phyloP scores from a whole-genome alignment of 2,888 invertebrate species.

The Xanthostigma xanthostigma region DNA sequence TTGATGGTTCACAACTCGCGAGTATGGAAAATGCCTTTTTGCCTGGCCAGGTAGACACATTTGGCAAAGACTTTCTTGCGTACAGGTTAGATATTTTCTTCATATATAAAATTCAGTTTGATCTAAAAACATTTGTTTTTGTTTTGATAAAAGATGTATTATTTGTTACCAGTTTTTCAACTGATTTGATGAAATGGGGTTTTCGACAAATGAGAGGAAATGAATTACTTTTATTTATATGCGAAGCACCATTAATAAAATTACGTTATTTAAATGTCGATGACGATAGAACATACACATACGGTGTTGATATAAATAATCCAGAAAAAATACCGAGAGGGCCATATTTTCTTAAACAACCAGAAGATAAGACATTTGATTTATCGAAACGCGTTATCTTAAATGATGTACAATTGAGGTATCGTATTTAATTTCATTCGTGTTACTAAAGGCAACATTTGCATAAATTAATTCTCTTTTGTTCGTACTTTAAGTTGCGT shows the following conservation, averaged over 20 bases:
- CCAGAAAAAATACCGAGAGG: constrained; percentile 71
- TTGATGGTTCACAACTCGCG: constrained; percentile 60
- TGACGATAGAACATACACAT: constrained; percentile 68
- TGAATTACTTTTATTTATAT: constrained; percentile 68
- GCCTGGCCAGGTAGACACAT: constrained; percentile 38
- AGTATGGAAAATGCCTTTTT: constrained; percentile 74
- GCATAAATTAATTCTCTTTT: not conserved
- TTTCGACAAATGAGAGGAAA: constrained; percentile 65
- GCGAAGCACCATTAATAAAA: constrained; percentile 67
- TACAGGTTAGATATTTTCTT: constrained; percentile 38
- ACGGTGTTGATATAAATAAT: constrained; percentile 71
- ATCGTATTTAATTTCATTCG: constrained; percentile 14
- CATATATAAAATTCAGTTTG: not conserved
- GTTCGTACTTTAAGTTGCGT: constrained; percentile 39
- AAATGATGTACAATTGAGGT: constrained; percentile 60
- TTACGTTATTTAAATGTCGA: constrained; percentile 56
- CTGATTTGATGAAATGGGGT: constrained; percentile 64
- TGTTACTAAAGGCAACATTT: not conserved
- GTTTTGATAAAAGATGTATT: constrained; percentile 39
- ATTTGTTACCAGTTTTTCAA: constrained; percentile 60
- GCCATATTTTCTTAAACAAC: constrained; percentile 78
- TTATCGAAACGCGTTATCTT: constrained; percentile 48
- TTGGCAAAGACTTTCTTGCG: constrained; percentile 57
- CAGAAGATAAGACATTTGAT: constrained; percentile 70
- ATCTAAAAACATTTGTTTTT: not conserved